Evolutionary conservation across 1,140 invertebrate species (phyloP), one percentile per base, ranked within the genome.

Genomic region (Leptinotarsa undecemlineata): DNA sequence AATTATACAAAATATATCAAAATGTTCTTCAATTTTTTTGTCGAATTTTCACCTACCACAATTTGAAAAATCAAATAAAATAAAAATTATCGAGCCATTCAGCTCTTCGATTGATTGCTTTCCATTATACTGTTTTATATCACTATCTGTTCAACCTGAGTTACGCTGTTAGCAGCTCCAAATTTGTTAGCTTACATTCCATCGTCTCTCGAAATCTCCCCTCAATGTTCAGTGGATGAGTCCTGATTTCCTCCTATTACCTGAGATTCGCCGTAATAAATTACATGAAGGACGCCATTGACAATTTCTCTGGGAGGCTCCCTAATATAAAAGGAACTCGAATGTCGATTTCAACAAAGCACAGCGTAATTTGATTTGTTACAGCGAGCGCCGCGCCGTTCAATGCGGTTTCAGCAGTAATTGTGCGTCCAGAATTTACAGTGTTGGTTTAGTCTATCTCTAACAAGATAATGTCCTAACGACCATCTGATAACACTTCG

Each of bases 301-400:
- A 57, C 51, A 57, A 57, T 57, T 57, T 57, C n/a, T 15, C 51
- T 19, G 51, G 6, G 51, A 57, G 33, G 33, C 33, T 42, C 8
- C n/a, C 51, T 17, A 4, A 57, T 57, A 57, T 57, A 15, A 57
- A 57, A 57, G 51, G n/a, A 19, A 57, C 51, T 19, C 15, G 51
- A 57, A 57, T 17, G 51, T 57, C 51, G 51, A n/a, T 57, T 57
- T 19, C 15, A 57, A 57, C 51, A 57, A 57, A 57, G 51, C 51
- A 15, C 15, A n/a, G n/a, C 51, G 51, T 57, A 57, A 57, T 57
- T 57, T 57, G 51, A 57, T 57, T 57, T 57, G 51, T 57, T 57
- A n/a, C 51, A 57, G 17, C 17, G 51, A 57, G 51, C n/a, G 51
- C 4, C 51, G 51, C n/a, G 51, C 15, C 51, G 15, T n/a, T 57